Evolutionary conservation across 2,888 invertebrate genomes (phyloP), one percentile per base, ranked within the genome.

Genomic region (Gryllus longicercus): DNA sequence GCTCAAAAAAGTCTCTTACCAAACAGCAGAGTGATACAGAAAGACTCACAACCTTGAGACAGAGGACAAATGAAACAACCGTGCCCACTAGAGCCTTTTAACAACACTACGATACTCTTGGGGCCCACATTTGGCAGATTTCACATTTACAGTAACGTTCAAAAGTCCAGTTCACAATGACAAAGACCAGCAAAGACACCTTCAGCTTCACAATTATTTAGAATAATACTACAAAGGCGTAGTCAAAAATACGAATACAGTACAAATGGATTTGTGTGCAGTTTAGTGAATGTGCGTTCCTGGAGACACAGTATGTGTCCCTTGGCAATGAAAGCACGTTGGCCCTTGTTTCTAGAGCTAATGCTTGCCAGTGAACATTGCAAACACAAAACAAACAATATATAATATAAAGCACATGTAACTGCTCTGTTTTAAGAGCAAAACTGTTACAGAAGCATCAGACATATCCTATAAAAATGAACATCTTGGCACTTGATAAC

Each of bases 51-150:
- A 63, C 63, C 63, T 63, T 63, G 14, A 63, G 63, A 63, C 63
- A 63, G 63, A 63, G n/a, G 63, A 63, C 63, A 63, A 63, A 63
- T 63, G 63, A 63, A 63, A 63, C 63, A 63, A 63, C 11, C 63
- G n/a, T 18, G 16, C 63, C 63, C 63, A 18, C 63, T 18, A 63
- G 63, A 63, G 63, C 63, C 63, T 63, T 63, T 38, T 63, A 63
- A 63, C 14, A 63, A 63, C 63, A 63, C 63, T 63, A 63, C 63
- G 16, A 63, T 63, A n/a, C 63, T 63, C 63, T 63, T 63, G 63
- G 63, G 63, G 63, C 63, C 63, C 63, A 63, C n/a, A 63, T 63
- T n/a, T 63, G 63, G n/a, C 63, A 63, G 63, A 63, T 63, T 63
- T 63, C 63, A 63, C 63, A 63, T 63, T 63, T 63, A 63, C 63